Evolutionary conservation across 2,888 invertebrate genomes (phyloP), one percentile per base, ranked within the genome.

Genomic region (Loripinus fragilis): DNA sequence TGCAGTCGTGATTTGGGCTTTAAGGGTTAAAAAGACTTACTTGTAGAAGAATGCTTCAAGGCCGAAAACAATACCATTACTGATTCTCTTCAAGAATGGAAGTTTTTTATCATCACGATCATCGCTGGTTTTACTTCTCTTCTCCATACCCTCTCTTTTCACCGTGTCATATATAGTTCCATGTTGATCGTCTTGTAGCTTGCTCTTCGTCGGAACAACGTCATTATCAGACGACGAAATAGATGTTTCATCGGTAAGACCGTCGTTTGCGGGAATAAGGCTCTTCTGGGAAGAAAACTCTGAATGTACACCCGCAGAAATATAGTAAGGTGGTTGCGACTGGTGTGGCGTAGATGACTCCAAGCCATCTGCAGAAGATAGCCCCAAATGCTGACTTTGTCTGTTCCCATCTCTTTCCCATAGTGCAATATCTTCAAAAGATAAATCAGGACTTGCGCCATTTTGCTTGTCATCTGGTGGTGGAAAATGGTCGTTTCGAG

Each of bases 21-120:
- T n/a, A n/a, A n/a, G n/a, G n/a, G n/a, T n/a, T n/a, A n/a, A n/a
- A n/a, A n/a, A n/a, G n/a, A n/a, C 60, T 33, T 60, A 60, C 60
- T 33, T 60, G 33, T 60, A 60, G 33, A 60, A 60, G 17, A 60
- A 33, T 15, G 30, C 7, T 60, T 60, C 60, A 15, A 60, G 60
- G 5, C 60, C 60, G 20, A 20, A 20, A 2, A 33, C 20, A 20
- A 60, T 60, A 5, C 60, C 60, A 33, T 60, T 60, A 60, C 60
- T 60, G 3, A 60, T 60, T 60, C 33, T 60, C 60, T 60, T 60
- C 20, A 60, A 33, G 1, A 60, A 12, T 20, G 60, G 28, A 2
- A 33, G 33, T 28, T 33, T 60, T 52, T 15, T 20, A 25, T 52
- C 52, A 8, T 25, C 25, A 2, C 3, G 5, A 25, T 23, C 52